Evolutionary conservation across 2,797 vertebrate species (phyloP).

Genomic region (Macroramphosus scolopax): DNA sequence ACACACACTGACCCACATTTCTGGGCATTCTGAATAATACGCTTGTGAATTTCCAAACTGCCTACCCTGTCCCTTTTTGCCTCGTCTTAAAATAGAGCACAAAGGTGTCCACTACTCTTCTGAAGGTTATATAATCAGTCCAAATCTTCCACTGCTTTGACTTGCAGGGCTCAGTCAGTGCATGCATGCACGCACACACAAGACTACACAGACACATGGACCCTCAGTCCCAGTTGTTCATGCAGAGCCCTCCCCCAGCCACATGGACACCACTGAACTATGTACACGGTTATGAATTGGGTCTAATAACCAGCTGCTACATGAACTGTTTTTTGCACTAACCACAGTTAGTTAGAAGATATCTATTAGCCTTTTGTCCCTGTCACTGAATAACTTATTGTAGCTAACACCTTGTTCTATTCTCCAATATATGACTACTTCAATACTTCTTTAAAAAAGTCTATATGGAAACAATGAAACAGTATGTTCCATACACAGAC

Average conservation of each 20-base stretch:
- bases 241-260: constrained; percentile 30
- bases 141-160: constrained; percentile 45
- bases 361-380: background rate
- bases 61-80: constrained; percentile 36
- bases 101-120: constrained; percentile 40
- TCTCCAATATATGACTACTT: too few species aligned
- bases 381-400: too few species aligned
- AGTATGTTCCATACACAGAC: too few species aligned
- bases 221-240: constrained; percentile 41
- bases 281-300: constrained; percentile 24
- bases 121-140: constrained; percentile 54
- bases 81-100: constrained; percentile 31
- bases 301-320: constrained; percentile 25
- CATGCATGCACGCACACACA: constrained; percentile 13
- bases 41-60: constrained; percentile 39
- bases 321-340: constrained; percentile 11
- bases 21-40: constrained; percentile 32
- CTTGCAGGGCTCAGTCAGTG: constrained; percentile 17
- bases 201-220: constrained; percentile 35
- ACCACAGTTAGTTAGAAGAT: constrained; percentile 3
- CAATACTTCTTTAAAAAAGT: too few species aligned
- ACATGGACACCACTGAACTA: constrained; percentile 41
- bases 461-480: too few species aligned
- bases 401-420: too few species aligned
- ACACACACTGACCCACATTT: constrained; percentile 58